phyloP scores from a whole-genome alignment of 2,113 vertebrate genomes.

The Shinisaurus crocodilurus region DNA sequence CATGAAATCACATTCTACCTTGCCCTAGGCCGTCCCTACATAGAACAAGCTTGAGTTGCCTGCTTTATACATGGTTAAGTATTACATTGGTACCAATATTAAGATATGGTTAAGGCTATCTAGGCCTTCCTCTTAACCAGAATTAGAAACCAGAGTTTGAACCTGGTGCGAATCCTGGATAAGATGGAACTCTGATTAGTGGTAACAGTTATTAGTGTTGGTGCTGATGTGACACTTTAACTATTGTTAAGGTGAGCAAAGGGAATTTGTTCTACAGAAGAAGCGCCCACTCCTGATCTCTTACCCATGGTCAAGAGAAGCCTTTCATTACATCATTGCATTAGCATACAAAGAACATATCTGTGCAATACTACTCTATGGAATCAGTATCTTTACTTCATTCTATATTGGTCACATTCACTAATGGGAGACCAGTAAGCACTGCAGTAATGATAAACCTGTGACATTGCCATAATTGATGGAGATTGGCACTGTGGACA shows the following conservation, averaged over 20 bases:
- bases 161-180: neutral
- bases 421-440: neutral
- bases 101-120: neutral
- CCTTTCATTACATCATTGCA: neutral
- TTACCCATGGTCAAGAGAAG: neutral
- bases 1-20: slow-evolving; percentile 5
- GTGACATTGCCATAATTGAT: rapidly evolving
- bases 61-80: neutral
- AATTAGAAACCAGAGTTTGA: neutral
- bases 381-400: neutral
- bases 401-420: neutral
- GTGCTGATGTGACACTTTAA: neutral
- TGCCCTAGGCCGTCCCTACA: neutral
- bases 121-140: neutral
- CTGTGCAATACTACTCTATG: neutral
- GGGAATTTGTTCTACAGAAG: neutral
- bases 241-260: neutral
- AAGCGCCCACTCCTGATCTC: neutral
- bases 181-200: neutral
- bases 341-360: neutral
- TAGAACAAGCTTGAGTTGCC: neutral
- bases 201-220: neutral
- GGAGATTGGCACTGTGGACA: neutral
- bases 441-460: neutral
- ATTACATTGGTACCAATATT: neutral